phyloP scores from a whole-genome alignment of 2,113 vertebrate species.

The Microtus ochrogaster region DNA sequence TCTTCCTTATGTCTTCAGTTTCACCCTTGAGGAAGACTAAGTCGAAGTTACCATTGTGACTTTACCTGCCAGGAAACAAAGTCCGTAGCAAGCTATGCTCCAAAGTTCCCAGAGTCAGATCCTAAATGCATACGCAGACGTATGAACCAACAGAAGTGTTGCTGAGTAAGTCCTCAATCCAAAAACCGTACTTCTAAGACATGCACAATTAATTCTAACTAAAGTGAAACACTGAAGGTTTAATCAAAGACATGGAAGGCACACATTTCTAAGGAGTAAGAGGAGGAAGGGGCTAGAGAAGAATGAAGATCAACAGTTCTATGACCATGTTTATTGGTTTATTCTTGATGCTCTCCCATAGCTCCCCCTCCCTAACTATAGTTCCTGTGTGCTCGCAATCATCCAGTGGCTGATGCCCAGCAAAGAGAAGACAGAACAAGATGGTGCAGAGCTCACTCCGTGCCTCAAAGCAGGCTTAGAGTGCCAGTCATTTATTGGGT shows the following conservation, averaged over 20 bases:
- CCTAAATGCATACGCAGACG: not conserved
- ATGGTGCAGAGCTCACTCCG: fast-evolving
- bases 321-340: not conserved
- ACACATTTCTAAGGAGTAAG: not conserved
- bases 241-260: not conserved
- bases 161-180: not conserved
- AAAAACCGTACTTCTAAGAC: not conserved
- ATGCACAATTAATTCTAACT: not conserved
- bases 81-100: too few species aligned
- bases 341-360: not conserved
- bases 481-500: too few species aligned
- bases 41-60: not conserved
- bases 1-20: not conserved
- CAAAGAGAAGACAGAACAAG: not conserved
- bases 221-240: not conserved
- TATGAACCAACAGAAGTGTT: not conserved
- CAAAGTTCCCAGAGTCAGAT: not conserved
- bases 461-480: not conserved
- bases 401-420: too few species aligned
- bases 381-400: fast-evolving
- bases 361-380: too few species aligned
- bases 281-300: not conserved
- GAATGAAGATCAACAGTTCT: too few species aligned
- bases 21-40: not conserved
- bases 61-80: slow-evolving; percentile 16